Base-by-base conservation (phyloP, 2,113 vertebrate species). In the Xenopus laevis region DNA sequence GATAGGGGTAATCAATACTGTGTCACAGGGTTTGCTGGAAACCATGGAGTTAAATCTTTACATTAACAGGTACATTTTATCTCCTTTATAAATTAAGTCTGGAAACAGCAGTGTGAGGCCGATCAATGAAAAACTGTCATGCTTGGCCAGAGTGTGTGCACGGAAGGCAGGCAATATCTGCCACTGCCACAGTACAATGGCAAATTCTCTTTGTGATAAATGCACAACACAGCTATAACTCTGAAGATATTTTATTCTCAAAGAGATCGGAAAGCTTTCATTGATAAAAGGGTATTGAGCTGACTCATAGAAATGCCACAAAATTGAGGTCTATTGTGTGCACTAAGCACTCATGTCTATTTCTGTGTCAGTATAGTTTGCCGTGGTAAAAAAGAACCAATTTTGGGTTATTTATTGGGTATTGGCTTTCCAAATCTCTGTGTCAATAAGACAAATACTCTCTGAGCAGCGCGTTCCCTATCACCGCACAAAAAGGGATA, bases 361-460 rank as follows among this genome's bases (percentile, higher is more conserved):
- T 69, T 68, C 40, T 70, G 70, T 71, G 60, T 77, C 74, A 27
- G 27, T 62, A 18, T 70, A 69, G 47, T 57, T 77, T 70, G 66
- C 74, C 57, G 74, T 64, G 59, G 66, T 70, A 70, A 69, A 77
- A 70, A 77, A 45, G 60, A 64, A 70, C 59, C 50, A 57, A 70
- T 77, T 77, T 69, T 67, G 69, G 67, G 60, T 69, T 77, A 77
- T 70, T 70, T 77, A 63, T 70, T 70, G 60, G 66, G 59, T 69
- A 77, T 70, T 70, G 58, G 74, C 64, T 77, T 77, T 64, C 23
- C 46, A 69, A 69, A 69, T 76, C 73, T 76, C 68, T 69, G 50
- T 76, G 73, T 76, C 73, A 76, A 76, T 76, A 69, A 55, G 58
- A 69, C 66, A 76, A 76, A 76, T 76, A 59, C 73, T 69, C 47